Base-by-base conservation (phyloP, 2,797 vertebrate genomes). In the Hemitrygon akajei region DNA sequence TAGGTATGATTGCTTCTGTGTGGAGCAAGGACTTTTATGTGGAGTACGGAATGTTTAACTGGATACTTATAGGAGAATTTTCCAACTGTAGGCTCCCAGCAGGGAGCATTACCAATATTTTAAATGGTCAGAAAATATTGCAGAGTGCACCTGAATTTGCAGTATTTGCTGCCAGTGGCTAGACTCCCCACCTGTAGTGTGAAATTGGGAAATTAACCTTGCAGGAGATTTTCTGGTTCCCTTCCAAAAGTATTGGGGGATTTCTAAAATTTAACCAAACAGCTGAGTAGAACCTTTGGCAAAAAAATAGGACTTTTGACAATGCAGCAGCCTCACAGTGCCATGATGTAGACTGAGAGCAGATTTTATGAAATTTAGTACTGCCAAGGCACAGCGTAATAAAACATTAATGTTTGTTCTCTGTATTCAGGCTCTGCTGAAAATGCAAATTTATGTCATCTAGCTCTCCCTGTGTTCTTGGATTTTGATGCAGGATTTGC, bases 31-130 rank as follows among this genome's bases (percentile, higher is more conserved):
- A n/a, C 7, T 87, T 69, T 34, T 89, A 9, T 37, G n/a, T 89
- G 16, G 30, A 66, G 86, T 27, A 34, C 20, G 7, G 1, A n/a
- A 89, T 69, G 66, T 18, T 37, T 22, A 37, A 69, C 30, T 63
- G 37, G 63, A 89, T 18, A 69, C 6, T 9, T n/a, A 89, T 66
- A 16, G n/a, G 18, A 69, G 66, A 66, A 69, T n/a, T 22, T 69
- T 89, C 86, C 16, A 9, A 63, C n/a, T 34, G 7, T 66, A 60
- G n/a, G 30, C 86, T 22, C 9, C 7, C 60, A 69, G n/a, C 7
- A 18, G n/a, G 86, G n/a, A 89, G 34, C 60, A 2, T 7, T 89
- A 89, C 14, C 58, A 89, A 34, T 89, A 89, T 89, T 89, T 89
- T 34, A 89, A 89, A 34, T 89, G 14, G 60, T 89, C 86, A 66